Percentiles rank a stretch among this genome's conserved stretches.
phyloP scores from a whole-genome alignment of 2,888 invertebrate genomes.

The Saturnia pavonia region DNA sequence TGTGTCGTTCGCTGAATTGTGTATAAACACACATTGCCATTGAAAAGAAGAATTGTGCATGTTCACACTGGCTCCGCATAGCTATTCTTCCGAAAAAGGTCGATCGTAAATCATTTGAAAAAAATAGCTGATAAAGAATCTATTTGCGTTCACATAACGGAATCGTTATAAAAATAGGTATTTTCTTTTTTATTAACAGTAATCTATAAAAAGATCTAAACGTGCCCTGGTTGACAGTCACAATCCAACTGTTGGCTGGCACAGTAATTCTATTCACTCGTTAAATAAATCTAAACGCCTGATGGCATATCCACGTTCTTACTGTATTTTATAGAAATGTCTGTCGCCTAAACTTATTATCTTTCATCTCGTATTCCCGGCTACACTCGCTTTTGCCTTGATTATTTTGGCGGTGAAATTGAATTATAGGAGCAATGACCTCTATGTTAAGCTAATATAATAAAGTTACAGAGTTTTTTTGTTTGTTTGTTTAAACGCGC shows the following conservation, averaged over 20 bases:
- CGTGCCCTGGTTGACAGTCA: neutral
- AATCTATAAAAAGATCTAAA: neutral
- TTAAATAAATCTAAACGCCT: constrained; percentile 1
- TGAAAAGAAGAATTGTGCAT: too few relatives aligned
- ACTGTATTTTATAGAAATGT: neutral
- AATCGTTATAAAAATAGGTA: too few relatives aligned
- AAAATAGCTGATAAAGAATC: too few relatives aligned
- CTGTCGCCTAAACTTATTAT: neutral
- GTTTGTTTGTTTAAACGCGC: too few relatives aligned
- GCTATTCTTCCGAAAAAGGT: too few relatives aligned
- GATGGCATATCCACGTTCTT: neutral
- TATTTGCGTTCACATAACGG: too few relatives aligned
- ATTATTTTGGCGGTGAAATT: neutral
- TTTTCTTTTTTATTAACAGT: neutral
- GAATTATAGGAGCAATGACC: neutral
- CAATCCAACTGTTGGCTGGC: neutral
- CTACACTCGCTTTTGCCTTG: neutral
- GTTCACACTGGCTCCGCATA: too few relatives aligned
- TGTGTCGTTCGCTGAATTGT: too few relatives aligned
- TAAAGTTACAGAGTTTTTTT: too few relatives aligned
- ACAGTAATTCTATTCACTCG: neutral
- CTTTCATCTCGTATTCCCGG: neutral
- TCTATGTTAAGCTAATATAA: too few relatives aligned
- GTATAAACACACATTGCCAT: too few relatives aligned
- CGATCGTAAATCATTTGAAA: too few relatives aligned